Conservation (phyloP, 2,888 invertebrate species). For the Auanema freiburgensis region DNA sequence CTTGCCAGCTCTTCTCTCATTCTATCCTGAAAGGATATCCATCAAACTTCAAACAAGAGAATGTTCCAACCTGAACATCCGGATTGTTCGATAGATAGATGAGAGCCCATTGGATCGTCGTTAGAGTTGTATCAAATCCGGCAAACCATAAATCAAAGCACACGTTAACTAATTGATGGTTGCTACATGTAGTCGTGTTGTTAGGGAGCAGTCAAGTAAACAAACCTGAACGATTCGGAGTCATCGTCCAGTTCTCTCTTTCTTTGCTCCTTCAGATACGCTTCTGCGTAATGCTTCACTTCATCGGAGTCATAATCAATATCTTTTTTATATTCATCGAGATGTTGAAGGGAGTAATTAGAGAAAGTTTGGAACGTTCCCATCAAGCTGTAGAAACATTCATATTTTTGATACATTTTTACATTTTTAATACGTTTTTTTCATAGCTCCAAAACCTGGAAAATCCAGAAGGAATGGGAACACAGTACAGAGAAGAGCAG, state of each 20-base stretch:
- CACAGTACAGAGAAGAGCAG: not conserved
- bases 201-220: not conserved
- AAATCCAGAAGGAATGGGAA: not conserved
- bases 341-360: not conserved
- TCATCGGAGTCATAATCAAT: not conserved
- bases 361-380: not conserved
- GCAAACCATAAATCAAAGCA: conserved; percentile 1
- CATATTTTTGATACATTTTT: not conserved
- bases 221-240: not conserved
- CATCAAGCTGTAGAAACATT: not conserved
- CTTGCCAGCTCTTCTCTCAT: not conserved
- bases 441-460: too few relatives aligned
- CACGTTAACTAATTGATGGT: not conserved
- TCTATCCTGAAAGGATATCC: not conserved
- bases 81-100: not conserved
- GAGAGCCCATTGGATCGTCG: not conserved
- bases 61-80: conserved; percentile 1
- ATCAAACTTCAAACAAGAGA: too few relatives aligned
- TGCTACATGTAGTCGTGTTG: not conserved
- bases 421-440: too few relatives aligned
- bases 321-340: not conserved
- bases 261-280: not conserved
- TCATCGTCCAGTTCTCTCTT: not conserved
- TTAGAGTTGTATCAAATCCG: not conserved
- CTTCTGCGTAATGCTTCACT: not conserved